Percentiles rank a stretch among this genome's conserved stretches.
Evolutionary conservation across 2,113 vertebrate genomes (phyloP).

Genomic region (Geothlypis trichas): DNA sequence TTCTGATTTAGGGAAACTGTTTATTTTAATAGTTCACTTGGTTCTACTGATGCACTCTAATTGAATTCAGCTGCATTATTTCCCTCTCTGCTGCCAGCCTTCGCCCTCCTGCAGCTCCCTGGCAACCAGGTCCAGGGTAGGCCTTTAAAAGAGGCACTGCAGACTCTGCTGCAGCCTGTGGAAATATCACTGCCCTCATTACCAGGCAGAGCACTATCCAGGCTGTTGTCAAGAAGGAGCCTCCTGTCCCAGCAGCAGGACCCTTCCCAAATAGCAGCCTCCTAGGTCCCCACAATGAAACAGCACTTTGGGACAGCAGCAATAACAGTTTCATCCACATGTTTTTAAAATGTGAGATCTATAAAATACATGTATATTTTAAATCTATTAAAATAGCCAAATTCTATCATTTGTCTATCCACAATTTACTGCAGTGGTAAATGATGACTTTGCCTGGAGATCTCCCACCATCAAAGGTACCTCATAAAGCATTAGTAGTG

Average conservation of each 20-base stretch:
- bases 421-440: neutral
- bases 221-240: neutral
- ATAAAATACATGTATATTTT: rapidly evolving
- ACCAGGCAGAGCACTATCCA: neutral
- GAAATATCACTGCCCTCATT: neutral
- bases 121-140: neutral
- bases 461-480: neutral
- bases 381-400: neutral
- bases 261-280: neutral
- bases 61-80: neutral
- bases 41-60: neutral
- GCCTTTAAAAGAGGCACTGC: neutral
- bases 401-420: neutral
- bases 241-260: neutral
- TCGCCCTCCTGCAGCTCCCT: neutral
- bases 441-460: neutral
- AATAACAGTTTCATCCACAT: neutral
- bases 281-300: neutral
- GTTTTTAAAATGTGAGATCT: neutral
- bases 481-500: neutral
- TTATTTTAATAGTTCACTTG: constrained; percentile 6
- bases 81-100: neutral
- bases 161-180: neutral
- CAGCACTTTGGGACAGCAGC: neutral
- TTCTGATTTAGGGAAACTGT: neutral